These are phyloP conservation scores for Drosophila baimaii DNA, from an alignment of 1,140 invertebrate species.

Conservation along the genomic window DNA sequence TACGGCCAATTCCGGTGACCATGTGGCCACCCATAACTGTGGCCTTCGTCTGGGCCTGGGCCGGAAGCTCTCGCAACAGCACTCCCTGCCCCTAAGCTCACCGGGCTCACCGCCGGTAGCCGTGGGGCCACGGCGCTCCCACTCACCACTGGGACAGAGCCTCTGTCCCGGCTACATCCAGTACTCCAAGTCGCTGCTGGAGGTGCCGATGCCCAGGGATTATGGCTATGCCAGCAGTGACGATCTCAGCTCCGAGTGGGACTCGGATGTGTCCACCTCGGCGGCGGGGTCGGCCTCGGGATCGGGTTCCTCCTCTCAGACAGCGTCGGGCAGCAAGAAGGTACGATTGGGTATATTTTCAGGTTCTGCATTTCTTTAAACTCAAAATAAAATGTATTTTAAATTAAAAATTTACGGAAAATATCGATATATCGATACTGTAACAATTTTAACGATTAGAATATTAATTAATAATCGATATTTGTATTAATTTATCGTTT, in stretches of 20 bases:
- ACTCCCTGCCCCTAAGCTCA: slow-evolving; percentile 38
- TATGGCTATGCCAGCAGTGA: slow-evolving; percentile 94
- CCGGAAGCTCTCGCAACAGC: slow-evolving; percentile 54
- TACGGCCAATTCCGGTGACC: slow-evolving; percentile 67
- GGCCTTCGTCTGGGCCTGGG: slow-evolving; percentile 13
- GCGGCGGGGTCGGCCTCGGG: slow-evolving; percentile 33
- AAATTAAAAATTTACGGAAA: too few species aligned
- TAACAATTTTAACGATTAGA: too few species aligned
- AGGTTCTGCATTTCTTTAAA: too few species aligned
- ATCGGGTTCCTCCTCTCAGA: slow-evolving; percentile 28
- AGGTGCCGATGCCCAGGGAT: slow-evolving; percentile 89
- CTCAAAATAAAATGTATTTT: neutral
- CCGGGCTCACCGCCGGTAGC: slow-evolving; percentile 21
- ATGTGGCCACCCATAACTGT: slow-evolving; percentile 28
- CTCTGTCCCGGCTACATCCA: slow-evolving; percentile 90
- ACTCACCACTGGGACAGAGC: slow-evolving; percentile 69
- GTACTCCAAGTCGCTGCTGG: slow-evolving; percentile 90
- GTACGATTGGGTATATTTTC: slow-evolving; percentile 28
- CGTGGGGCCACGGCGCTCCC: slow-evolving; percentile 58
- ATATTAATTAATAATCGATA: too few species aligned
- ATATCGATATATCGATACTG: too few species aligned
- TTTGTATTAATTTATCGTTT: too few species aligned
- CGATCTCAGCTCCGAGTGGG: slow-evolving; percentile 95
- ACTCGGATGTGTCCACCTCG: slow-evolving; percentile 89
- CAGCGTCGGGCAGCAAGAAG: slow-evolving; percentile 59